A percentile compares a stretch with the other conserved stretches of the same genome.
Evolutionary conservation across 2,888 invertebrate genomes (phyloP).

Genomic region (Acanthosepion lycidas): DNA sequence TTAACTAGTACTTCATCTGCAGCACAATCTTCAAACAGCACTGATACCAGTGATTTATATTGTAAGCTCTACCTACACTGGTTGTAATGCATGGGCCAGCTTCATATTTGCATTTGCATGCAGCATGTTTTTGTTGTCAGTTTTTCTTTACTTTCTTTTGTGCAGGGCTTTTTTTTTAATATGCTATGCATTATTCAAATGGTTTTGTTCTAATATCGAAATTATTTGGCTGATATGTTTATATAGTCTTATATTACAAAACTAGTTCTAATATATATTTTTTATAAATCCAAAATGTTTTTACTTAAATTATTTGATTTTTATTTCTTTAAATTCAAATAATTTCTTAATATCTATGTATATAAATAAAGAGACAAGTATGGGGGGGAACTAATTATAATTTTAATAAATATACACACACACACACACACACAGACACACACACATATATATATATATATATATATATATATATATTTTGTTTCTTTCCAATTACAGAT

Average conservation of each 20-base stretch:
- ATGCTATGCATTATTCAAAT: background rate
- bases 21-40: conserved; percentile 41
- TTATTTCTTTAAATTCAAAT: background rate
- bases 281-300: background rate
- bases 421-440: background rate
- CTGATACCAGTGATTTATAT: conserved; percentile 11
- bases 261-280: background rate
- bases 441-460: background rate
- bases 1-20: conserved; percentile 40
- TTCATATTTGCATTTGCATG: conserved; percentile 42
- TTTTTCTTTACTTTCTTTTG: background rate
- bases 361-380: background rate
- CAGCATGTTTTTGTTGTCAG: conserved; percentile 14
- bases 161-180: background rate
- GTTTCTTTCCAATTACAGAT: conserved; percentile 82
- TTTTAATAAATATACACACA: background rate
- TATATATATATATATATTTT: conserved; percentile 44
- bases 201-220: background rate
- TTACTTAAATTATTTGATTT: background rate
- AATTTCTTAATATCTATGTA: background rate
- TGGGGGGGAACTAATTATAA: background rate
- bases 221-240: background rate
- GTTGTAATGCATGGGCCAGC: conserved; percentile 48
- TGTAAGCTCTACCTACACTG: conserved; percentile 5
- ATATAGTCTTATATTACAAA: background rate